These are phyloP conservation scores for Hyles vespertilio DNA, from an alignment of 1,140 invertebrate species.

Conservation along the genomic window DNA sequence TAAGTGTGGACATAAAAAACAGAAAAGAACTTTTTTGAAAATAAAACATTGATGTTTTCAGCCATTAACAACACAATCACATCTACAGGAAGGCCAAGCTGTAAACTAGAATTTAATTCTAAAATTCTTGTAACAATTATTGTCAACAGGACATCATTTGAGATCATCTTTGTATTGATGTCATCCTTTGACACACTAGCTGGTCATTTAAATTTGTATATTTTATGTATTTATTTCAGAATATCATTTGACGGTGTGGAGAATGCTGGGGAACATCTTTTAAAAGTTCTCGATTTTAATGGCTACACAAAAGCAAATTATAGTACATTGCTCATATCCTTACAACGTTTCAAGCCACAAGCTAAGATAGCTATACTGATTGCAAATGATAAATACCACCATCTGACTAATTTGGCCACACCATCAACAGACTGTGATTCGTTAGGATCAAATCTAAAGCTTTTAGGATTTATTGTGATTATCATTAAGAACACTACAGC, in stretches of 20 bases:
- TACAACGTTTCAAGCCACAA: slow-evolving; percentile 43
- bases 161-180: no score
- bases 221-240: slow-evolving; percentile 26
- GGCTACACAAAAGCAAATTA: slow-evolving; percentile 42
- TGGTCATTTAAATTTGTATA: neutral
- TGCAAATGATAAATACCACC: slow-evolving; percentile 57
- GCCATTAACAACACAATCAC: no score
- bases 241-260: slow-evolving; percentile 32
- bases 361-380: slow-evolving; percentile 61
- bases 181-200: no score
- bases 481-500: slow-evolving; percentile 51
- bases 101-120: no score
- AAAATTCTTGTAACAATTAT: no score
- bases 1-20: no score
- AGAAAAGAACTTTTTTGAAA: no score
- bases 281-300: slow-evolving; percentile 42
- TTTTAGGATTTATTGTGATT: slow-evolving; percentile 57
- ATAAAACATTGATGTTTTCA: no score
- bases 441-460: slow-evolving; percentile 46
- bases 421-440: slow-evolving; percentile 64
- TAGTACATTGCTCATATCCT: slow-evolving; percentile 29
- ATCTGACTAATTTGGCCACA: slow-evolving; percentile 59
- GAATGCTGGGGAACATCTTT: slow-evolving; percentile 45
- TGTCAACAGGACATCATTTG: no score
- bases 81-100: no score